phyloP scores from a whole-genome alignment of 2,797 vertebrate species.

The Fistularia commersonii region DNA sequence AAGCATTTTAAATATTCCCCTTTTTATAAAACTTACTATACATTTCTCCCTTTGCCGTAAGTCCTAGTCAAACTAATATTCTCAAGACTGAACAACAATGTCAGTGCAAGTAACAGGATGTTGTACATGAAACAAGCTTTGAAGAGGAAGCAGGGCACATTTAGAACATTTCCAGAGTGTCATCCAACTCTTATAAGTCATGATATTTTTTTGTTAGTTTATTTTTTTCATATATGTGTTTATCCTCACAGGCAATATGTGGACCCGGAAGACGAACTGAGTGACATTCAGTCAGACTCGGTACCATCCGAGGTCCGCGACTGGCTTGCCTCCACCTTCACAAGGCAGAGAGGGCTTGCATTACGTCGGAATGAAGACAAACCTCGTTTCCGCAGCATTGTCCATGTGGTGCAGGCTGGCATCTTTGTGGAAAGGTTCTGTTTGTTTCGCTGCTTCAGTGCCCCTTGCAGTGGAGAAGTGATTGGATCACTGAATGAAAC shows the following conservation, averaged over 20 bases:
- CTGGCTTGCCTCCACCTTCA: constrained; percentile 95
- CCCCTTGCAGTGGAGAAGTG: too few species aligned
- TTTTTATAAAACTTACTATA: too few species aligned
- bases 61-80: too few species aligned
- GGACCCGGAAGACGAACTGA: constrained; percentile 91
- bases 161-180: background rate
- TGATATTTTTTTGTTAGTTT: background rate
- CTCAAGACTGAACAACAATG: too few species aligned
- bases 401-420: constrained; percentile 93
- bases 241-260: constrained; percentile 74
- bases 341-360: constrained; percentile 87
- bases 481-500: too few species aligned
- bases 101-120: too few species aligned
- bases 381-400: constrained; percentile 89
- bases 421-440: constrained; percentile 94
- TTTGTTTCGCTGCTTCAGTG: background rate
- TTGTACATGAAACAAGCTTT: too few species aligned
- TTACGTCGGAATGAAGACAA: constrained; percentile 86
- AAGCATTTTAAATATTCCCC: too few species aligned
- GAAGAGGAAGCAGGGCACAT: background rate
- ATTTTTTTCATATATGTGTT: background rate
- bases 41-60: too few species aligned
- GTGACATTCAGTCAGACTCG: constrained; percentile 87
- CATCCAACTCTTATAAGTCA: background rate
- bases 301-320: constrained; percentile 94